Evolutionary conservation across 2,113 vertebrate species (phyloP).

Genomic region (Dryoscopus gambensis): DNA sequence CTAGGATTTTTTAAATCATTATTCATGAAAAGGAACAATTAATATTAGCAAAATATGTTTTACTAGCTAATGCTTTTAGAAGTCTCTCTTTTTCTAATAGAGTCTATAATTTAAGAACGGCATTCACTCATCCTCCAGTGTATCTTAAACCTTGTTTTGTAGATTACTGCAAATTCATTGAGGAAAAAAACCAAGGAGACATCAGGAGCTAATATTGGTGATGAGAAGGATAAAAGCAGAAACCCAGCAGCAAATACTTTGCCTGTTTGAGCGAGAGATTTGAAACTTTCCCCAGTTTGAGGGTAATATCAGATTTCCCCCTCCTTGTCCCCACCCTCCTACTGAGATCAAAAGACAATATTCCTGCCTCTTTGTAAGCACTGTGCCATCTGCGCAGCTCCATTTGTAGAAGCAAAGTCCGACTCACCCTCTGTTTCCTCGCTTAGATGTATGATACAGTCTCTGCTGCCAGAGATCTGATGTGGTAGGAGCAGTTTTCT

Average conservation of each 20-base stretch:
- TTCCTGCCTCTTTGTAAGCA: conserved; percentile 50
- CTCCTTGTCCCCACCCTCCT: conserved; percentile 50
- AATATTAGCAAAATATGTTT: neutral
- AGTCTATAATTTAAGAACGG: neutral
- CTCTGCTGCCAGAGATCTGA: conserved; percentile 32
- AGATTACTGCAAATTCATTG: neutral
- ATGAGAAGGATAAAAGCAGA: conserved; percentile 17
- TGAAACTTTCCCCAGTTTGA: conserved; percentile 49
- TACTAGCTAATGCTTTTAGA: neutral
- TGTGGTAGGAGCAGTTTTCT: neutral
- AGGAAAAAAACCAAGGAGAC: neutral
- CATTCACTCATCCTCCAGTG: neutral
- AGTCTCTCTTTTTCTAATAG: neutral
- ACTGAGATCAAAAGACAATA: conserved; percentile 68
- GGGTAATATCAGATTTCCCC: conserved; percentile 46
- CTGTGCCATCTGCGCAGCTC: conserved; percentile 57
- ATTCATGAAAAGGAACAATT: neutral
- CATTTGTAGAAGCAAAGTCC: conserved; percentile 49
- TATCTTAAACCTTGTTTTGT: neutral
- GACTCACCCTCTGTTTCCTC: conserved; percentile 26
- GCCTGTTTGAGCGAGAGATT: conserved; percentile 19
- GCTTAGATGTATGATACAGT: neutral
- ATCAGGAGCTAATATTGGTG: neutral
- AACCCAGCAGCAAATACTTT: conserved; percentile 7
- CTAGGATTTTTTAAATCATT: neutral